Percentiles rank a stretch among this genome's conserved stretches.
These are phyloP conservation scores for Ceratina calcarata DNA, from an alignment of 1,140 invertebrate species.

Conservation along the genomic window DNA sequence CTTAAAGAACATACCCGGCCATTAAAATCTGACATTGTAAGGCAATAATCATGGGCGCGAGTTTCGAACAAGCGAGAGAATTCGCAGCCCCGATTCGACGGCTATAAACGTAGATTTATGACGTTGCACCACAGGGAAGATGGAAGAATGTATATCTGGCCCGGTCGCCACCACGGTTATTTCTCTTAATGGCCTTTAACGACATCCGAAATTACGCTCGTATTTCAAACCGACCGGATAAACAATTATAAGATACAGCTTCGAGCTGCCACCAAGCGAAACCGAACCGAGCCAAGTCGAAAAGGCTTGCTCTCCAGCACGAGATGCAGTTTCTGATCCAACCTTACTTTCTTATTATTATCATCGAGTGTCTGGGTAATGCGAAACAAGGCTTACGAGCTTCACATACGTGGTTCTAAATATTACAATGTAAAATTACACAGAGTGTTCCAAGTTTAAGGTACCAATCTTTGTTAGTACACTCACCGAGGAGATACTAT, in stretches of 20 bases:
- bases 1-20: not conserved
- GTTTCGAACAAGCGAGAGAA: slow-evolving; percentile 9
- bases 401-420: not conserved
- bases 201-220: slow-evolving; percentile 55
- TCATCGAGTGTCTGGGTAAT: not conserved
- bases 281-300: not conserved
- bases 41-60: slow-evolving; percentile 2
- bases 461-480: too few relatives aligned
- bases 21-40: slow-evolving; percentile 8
- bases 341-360: not conserved
- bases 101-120: slow-evolving; percentile 58
- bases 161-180: slow-evolving; percentile 35
- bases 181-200: slow-evolving; percentile 59
- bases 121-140: slow-evolving; percentile 31
- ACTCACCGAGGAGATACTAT: too few relatives aligned
- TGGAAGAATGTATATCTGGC: slow-evolving; percentile 40
- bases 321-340: slow-evolving; percentile 8
- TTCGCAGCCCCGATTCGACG: slow-evolving; percentile 45
- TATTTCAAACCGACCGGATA: slow-evolving; percentile 52
- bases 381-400: not conserved
- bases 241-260: slow-evolving; percentile 48
- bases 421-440: not conserved
- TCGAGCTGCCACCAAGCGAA: not conserved
- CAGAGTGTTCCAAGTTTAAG: too few relatives aligned
- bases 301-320: not conserved